Evolutionary conservation across 2,888 invertebrate genomes (phyloP).

Genomic region (Morpho helenor): DNA sequence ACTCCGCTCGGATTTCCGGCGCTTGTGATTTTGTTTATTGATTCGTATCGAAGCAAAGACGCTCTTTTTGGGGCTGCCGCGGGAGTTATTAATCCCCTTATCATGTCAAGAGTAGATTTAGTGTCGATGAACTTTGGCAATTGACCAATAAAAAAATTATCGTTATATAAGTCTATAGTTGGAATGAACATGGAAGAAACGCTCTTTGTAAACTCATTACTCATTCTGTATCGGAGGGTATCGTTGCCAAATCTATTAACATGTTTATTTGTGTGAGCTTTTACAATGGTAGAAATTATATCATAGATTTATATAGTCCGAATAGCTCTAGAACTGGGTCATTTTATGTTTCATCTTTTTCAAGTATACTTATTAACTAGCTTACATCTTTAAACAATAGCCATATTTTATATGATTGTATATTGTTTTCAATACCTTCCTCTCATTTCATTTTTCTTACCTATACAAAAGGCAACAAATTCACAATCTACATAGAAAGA

Average conservation of each 20-base stretch:
- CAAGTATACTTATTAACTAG: no score
- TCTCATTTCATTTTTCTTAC: no score
- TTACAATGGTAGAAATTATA: not conserved
- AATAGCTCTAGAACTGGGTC: no score
- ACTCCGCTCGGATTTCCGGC: conserved; percentile 76
- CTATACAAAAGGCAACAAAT: no score
- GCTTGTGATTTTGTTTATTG: conserved; percentile 77
- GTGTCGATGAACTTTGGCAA: conserved; percentile 43
- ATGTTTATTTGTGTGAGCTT: not conserved
- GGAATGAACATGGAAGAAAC: not conserved
- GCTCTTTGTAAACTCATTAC: conserved; percentile 1
- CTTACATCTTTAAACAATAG: no score
- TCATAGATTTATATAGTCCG: no score
- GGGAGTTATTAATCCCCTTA: conserved; percentile 64
- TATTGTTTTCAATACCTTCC: no score
- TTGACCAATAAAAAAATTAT: conserved; percentile 50
- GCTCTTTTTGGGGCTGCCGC: conserved; percentile 44
- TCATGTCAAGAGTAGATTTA: conserved; percentile 61
- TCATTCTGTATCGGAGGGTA: not conserved
- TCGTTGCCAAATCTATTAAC: conserved; percentile 4
- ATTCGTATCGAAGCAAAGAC: conserved; percentile 60
- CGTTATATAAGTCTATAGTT: conserved; percentile 34
- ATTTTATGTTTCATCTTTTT: no score
- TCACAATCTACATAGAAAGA: no score
- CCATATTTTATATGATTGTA: no score